Conservation (phyloP, 2,797 vertebrate species). For the Phalanger gymnotis region DNA sequence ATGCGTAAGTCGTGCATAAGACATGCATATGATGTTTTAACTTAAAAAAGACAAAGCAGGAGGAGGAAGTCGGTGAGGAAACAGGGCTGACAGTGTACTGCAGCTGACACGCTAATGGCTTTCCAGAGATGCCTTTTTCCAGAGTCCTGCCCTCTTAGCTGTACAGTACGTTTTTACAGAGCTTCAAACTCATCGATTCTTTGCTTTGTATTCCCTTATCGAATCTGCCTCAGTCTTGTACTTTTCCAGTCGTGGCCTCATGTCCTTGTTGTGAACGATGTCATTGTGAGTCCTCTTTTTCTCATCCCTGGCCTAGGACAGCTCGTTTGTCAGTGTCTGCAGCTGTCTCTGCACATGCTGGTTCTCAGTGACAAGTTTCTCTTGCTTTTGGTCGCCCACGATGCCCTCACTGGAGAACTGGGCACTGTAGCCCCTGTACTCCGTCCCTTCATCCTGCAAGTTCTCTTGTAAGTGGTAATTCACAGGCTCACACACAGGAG, state of each 20-base stretch:
- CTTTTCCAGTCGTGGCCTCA: constrained; percentile 93
- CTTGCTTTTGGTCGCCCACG: constrained; percentile 91
- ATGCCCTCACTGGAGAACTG: constrained; percentile 91
- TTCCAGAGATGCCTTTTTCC: constrained; percentile 70
- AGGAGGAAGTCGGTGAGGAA: constrained; percentile 16
- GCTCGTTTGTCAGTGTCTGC: constrained; percentile 92
- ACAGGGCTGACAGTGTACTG: constrained; percentile 51
- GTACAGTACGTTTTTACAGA: constrained; percentile 85
- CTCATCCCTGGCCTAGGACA: constrained; percentile 93
- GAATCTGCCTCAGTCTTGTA: constrained; percentile 98
- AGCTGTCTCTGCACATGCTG: constrained; percentile 94
- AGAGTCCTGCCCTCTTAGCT: constrained; percentile 48
- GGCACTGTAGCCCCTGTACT: constrained; percentile 89
- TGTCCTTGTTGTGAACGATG: constrained; percentile 93
- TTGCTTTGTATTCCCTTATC: constrained; percentile 98
- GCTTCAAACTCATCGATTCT: constrained; percentile 97
- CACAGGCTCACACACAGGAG: constrained; percentile 84
- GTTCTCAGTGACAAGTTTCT: constrained; percentile 94
- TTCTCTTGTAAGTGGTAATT: constrained; percentile 88
- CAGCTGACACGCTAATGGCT: constrained; percentile 66
- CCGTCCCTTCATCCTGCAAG: constrained; percentile 88
- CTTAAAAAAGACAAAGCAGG: constrained; percentile 56
- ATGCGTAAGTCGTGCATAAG: constrained; percentile 48
- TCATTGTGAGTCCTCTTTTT: constrained; percentile 95
- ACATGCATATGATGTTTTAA: constrained; percentile 52